These are phyloP conservation scores for Rhogogaster chlorosoma DNA, from an alignment of 2,888 invertebrate genomes.

Conservation along the genomic window DNA sequence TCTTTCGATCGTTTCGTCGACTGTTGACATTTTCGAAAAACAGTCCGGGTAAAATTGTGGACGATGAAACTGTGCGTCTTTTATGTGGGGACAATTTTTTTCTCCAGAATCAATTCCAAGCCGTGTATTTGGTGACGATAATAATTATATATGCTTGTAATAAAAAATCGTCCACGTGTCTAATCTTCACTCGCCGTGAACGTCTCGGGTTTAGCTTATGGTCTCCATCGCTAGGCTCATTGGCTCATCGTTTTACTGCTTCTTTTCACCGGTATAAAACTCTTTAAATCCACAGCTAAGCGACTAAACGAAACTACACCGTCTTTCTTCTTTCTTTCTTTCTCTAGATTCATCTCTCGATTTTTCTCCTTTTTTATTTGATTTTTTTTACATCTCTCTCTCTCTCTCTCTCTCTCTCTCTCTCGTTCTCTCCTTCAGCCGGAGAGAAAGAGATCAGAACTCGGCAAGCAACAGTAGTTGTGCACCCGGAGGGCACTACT, in stretches of 20 bases:
- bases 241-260: slow-evolving; percentile 61
- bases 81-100: background rate
- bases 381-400: background rate
- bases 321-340: slow-evolving; percentile 9
- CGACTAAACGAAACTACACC: slow-evolving; percentile 57
- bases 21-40: background rate
- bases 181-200: slow-evolving; percentile 46
- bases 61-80: background rate
- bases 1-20: background rate
- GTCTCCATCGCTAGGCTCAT: slow-evolving; percentile 57
- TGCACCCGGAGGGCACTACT: slow-evolving; percentile 62
- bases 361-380: background rate
- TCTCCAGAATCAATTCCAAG: background rate
- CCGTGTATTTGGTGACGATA: background rate
- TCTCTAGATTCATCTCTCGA: slow-evolving; percentile 7
- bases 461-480: slow-evolving; percentile 42
- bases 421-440: background rate
- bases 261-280: slow-evolving; percentile 62
- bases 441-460: slow-evolving; percentile 24
- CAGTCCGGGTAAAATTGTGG: background rate
- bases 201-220: background rate
- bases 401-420: background rate
- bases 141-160: background rate
- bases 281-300: slow-evolving; percentile 63
- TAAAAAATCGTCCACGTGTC: slow-evolving; percentile 20